These are phyloP conservation scores for Ursus arctos DNA, from an alignment of 2,113 vertebrate genomes.

Conservation along the genomic window DNA sequence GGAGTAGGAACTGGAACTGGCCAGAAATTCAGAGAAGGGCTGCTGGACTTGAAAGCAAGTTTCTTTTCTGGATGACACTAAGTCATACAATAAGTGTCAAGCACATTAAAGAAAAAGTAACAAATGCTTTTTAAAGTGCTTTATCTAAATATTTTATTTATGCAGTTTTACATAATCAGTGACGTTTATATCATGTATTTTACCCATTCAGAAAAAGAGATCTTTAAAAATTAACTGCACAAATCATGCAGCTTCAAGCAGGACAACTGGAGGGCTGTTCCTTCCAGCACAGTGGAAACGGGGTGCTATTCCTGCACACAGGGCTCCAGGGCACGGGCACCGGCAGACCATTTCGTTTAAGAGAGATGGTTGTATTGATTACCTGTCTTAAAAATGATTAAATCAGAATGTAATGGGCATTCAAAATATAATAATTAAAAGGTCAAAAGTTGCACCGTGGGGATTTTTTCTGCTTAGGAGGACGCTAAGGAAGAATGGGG, in stretches of 20 bases:
- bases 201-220: background rate
- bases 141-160: slow-evolving; percentile 8
- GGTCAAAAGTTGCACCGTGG: background rate
- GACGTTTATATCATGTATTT: background rate
- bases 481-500: background rate
- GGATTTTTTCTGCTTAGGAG: background rate
- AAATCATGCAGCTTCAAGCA: background rate
- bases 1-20: background rate
- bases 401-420: background rate
- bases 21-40: background rate
- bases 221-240: background rate
- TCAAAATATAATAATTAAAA: slow-evolving; percentile 2
- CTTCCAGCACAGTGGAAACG: background rate
- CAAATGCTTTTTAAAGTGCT: background rate
- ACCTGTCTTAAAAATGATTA: slow-evolving; percentile 52
- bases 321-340: background rate
- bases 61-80: background rate
- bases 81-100: background rate
- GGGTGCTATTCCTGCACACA: background rate
- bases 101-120: background rate
- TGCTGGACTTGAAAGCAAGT: background rate
- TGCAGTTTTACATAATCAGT: background rate
- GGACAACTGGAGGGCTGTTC: background rate
- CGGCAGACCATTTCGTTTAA: slow-evolving; percentile 68
- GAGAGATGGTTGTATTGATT: slow-evolving; percentile 51